Conservation (phyloP, 2,888 invertebrate genomes). For the Lumbricus terrestris region DNA sequence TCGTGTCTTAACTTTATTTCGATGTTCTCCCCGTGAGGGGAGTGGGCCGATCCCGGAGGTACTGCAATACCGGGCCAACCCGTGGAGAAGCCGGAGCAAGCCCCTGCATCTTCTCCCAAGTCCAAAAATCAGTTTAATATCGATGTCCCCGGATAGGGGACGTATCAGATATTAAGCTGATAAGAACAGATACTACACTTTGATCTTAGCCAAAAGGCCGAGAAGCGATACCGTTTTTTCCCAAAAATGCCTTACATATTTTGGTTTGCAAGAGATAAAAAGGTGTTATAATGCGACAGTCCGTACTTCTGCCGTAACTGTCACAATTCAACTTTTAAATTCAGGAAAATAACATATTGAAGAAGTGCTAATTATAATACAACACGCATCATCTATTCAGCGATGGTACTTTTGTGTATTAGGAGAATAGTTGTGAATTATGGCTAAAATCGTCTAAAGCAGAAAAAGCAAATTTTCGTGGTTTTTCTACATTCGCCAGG, state of each 20-base stretch:
- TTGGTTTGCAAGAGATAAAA: not conserved
- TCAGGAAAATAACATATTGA: not conserved
- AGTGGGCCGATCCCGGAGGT: too few relatives aligned
- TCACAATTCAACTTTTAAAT: not conserved
- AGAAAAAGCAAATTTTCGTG: not conserved
- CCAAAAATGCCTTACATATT: not conserved
- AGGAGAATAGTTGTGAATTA: not conserved
- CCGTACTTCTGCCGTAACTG: not conserved
- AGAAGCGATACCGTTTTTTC: not conserved
- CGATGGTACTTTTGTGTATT: too few relatives aligned
- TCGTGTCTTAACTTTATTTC: too few relatives aligned
- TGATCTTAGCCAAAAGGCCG: too few relatives aligned
- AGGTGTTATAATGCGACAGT: not conserved
- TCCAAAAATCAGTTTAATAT: too few relatives aligned
- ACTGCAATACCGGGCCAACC: too few relatives aligned
- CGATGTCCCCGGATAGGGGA: too few relatives aligned
- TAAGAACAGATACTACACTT: too few relatives aligned
- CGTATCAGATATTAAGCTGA: too few relatives aligned
- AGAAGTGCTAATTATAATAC: not conserved
- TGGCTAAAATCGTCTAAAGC: not conserved
- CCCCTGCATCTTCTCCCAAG: too few relatives aligned
- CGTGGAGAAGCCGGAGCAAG: too few relatives aligned
- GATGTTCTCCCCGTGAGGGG: too few relatives aligned
- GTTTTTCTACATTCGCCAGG: not conserved
- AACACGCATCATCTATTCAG: not conserved